Evolutionary conservation across 2,113 vertebrate species (phyloP).

Genomic region (Taurulus bubalis): DNA sequence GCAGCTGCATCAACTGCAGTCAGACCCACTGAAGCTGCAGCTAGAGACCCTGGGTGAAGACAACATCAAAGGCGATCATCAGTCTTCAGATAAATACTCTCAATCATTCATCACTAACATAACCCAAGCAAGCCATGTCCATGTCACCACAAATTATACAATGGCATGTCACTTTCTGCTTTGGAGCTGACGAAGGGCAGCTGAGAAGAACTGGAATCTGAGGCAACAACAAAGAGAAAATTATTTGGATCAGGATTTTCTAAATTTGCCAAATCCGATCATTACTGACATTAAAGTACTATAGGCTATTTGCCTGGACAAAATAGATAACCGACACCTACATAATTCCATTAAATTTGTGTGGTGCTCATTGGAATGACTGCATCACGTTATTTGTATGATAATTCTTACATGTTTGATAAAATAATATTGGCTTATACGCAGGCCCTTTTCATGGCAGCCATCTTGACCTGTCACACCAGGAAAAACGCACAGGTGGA

Average conservation of each 20-base stretch:
- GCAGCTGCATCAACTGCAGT: not conserved
- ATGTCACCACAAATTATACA: not conserved
- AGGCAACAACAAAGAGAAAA: not conserved
- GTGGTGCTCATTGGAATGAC: not conserved
- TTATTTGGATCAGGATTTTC: not conserved
- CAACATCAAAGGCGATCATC: not conserved
- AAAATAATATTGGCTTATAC: not conserved
- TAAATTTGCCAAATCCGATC: not conserved
- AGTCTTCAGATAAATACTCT: no score
- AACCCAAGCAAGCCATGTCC: not conserved
- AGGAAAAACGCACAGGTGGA: not conserved
- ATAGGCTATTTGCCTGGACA: not conserved
- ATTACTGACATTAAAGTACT: not conserved
- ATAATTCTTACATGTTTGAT: not conserved
- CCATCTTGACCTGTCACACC: not conserved
- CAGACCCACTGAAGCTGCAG: not conserved
- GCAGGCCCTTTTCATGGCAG: not conserved
- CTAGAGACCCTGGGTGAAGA: not conserved
- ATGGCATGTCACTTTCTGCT: not conserved
- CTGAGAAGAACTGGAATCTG: not conserved
- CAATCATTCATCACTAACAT: not conserved
- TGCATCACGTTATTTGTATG: not conserved
- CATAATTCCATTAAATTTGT: not conserved
- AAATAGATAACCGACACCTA: not conserved
- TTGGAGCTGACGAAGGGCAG: not conserved